Evolutionary conservation across 2,888 invertebrate species (phyloP), one percentile per base, ranked within the genome.

Genomic region (Caenorhabditis wallacei): DNA sequence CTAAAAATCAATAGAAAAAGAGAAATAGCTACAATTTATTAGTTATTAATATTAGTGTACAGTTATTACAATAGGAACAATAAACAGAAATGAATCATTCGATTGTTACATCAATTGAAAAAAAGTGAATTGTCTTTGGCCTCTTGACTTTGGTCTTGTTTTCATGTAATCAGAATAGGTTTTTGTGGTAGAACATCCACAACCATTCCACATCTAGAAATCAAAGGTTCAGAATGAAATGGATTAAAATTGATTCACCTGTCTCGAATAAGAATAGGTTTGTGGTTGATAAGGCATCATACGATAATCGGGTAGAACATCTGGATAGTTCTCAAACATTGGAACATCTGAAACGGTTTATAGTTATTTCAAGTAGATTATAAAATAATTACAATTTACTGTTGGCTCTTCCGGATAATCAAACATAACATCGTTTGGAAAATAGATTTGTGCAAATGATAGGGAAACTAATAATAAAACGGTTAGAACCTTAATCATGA

Each of bases 81-180:
- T 40, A n/a, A 51, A 37, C 37, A 26, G 18, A 16, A n/a, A 46
- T 26, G 2, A 1, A 8, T 18, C 1, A 11, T 16, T 48, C 10
- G 1, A 51, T 24, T 18, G 54, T 24, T 56, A 79, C 79, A 79
- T 79, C 79, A 71, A 51, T 30, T 70, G 79, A 57, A 71, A 71
- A 57, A 57, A 79, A 22, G 71, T 56, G 11, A 54, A 51, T n/a
- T 57, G 3, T 78, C 54, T 53, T 30, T 63, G 69, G 22, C 18
- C 54, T 56, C 69, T 78, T 11, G 69, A 56, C 46, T 26, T 74
- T 64, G 69, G 46, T 63, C 51, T 81, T 26, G 51, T 16, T 53
- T 57, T 81, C 22, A 81, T 48, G 26, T 81, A 81, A 20, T 81
- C 81, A 13, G 61, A 63, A 48, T 81, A 81, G 5, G 81, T 81